Base-by-base conservation (phyloP, 92 coral and sea anemone genomes). In the Epizoanthus rinbou region DNA sequence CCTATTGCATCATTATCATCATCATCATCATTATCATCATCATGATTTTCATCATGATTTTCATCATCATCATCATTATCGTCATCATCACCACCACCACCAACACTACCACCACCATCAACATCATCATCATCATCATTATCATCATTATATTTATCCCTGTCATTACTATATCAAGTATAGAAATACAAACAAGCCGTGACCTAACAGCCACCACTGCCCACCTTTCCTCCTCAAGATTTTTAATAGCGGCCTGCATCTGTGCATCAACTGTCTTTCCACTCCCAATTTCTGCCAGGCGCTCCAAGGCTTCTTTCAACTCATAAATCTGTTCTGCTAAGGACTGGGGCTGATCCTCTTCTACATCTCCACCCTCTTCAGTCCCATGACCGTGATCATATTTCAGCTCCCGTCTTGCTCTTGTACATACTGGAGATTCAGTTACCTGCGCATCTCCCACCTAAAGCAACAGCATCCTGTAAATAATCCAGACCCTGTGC, bases 201-300 rank as follows among this genome's bases (percentile, higher is more conserved):
- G 43, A 37, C 43, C 43, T 37, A 37, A 37, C 43, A 37, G 43
- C 43, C 43, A 37, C 43, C 43, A 37, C 19, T 53, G 31, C 89
- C 18, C 23, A 96, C 99, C 92, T 96, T 85, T 90, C 91, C 28
- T 96, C 76, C 50, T 81, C 76, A 57, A 93, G 88, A 45, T 87
- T 85, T 57, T 63, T 67, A 58, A 95, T 86, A 8, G 68, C 80
- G 57, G 82, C 79, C 84, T 85, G 89, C 15, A 92, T 87, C 67
- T 94, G 82, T 59, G 72, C 76, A 22, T 88, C 69, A 68, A 93
- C 91, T 19, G 86, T 83, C 75, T 88, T 74, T 52, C 85, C 93
- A 74, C 89, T 69, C 23, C 89, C 90, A 43, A 90, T 82, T 59
- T 88, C 88, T 41, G 88, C 91, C 59, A 96, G 71, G 64, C 88